Base-by-base conservation (phyloP, 1,140 invertebrate species). In the Pentalonia nigronervosa region DNA sequence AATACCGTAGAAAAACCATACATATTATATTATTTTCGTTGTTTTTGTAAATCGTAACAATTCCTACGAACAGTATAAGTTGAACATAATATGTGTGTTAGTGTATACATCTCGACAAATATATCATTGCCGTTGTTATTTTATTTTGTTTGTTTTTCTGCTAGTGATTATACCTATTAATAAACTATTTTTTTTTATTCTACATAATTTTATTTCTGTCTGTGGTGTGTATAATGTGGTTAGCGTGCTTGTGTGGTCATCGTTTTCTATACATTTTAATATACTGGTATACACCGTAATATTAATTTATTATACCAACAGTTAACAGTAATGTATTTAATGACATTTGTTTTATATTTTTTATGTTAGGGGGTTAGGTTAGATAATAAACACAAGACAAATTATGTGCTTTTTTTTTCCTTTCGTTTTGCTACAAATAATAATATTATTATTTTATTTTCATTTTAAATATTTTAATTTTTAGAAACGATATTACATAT, bases 401-500 rank as follows among this genome's bases (percentile, higher is more conserved):
- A 76, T n/a, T n/a, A 76, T 20, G 4, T 2, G 30, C 21, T 6
- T 30, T 60, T 67, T 76, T 76, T 41, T 1, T 41, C 41, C 7
- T n/a, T 76, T n/a, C 14, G 4, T 76, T 76, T 76, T 30, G 60
- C 60, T n/a, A 30, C 60, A 76, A 76, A n/a, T 17, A n/a, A 76
- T 30, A 76, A 17, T 34, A 76, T n/a, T 53, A 21, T 53, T 21
- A 7, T 76, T 60, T 25, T 23, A 25, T 67, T 0, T n/a, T 67
- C n/a, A n/a, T 67, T 76, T 76, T 23, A n/a, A 76, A 76, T 67
- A 67, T 76, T n/a, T 76, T 76, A 76, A 76, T 76, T 76, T 76
- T 76, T 76, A 67, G 17, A 17, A 76, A 76, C 60, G n/a, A 34
- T 76, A n/a, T 34, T 7, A 2, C 60, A n/a, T 34, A 76, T 17